phyloP scores from a whole-genome alignment of 2,113 vertebrate genomes.

The Cricetomys ansorgei region DNA sequence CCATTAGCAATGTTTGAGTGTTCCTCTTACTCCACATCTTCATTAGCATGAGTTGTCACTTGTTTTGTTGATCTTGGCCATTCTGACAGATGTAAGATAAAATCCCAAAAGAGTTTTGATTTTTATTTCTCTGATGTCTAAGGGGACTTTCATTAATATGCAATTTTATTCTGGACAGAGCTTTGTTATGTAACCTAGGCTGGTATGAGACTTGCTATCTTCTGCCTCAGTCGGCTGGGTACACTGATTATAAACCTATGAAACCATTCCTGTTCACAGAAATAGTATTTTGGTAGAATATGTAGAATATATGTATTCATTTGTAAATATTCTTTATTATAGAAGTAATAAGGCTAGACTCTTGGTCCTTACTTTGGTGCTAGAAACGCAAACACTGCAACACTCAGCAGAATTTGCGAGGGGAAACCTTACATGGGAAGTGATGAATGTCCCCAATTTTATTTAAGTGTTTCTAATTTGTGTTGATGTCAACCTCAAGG shows the following conservation, averaged over 20 bases:
- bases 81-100: too few species aligned
- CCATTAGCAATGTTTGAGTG: too few species aligned
- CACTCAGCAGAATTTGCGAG: neutral
- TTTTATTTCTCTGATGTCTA: too few species aligned
- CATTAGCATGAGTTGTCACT: too few species aligned
- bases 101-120: too few species aligned
- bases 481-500: neutral
- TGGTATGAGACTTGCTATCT: neutral
- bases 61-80: too few species aligned
- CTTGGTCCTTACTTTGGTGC: neutral
- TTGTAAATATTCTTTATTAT: neutral
- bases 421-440: neutral
- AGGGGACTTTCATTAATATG: too few species aligned
- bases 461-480: neutral
- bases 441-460: neutral
- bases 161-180: neutral
- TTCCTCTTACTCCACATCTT: too few species aligned
- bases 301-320: neutral
- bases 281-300: neutral
- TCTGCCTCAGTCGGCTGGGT: neutral
- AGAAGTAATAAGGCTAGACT: neutral
- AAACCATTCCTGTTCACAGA: neutral
- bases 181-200: neutral
- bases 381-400: neutral
- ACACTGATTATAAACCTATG: neutral